Base-by-base conservation (phyloP, 2,113 vertebrate species). In the Gobio gobio region DNA sequence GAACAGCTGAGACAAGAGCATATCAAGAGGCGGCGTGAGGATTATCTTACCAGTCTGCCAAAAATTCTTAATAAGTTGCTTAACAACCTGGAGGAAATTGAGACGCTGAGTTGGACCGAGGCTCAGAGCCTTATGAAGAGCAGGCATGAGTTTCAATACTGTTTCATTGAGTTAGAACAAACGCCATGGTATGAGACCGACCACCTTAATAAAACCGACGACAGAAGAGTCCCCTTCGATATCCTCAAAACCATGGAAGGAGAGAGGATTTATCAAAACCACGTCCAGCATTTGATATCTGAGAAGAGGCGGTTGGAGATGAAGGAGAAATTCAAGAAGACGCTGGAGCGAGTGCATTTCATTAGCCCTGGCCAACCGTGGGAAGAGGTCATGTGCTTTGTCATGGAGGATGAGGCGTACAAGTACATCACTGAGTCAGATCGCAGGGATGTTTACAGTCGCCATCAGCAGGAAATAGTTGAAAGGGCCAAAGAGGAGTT, bases 401-500 rank as follows among this genome's bases (percentile, higher is more conserved):
- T 99, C 87, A 94, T 98, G 95, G 98, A 99, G 85, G 98, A 99
- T 0, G 98, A 99, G 92, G 97, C 98, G 4, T 99, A 97, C 93
- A 99, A 98, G 90, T 99, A 97, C 86, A 99, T 99, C 91, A 97
- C 95, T 29, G 98, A 99, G 92, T 92, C 93, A 85, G 98, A 99
- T 88, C 96, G 98, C 87, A 95, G 96, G 91, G 98, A 99, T 90
- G 97, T 99, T 66, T 99, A 99, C 91, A 94, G 94, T 89, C 95
- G 95, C 86, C 97, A 99, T 94, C 98, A 99, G 94, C 95, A 96
- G 91, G 98, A 99, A 95, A 98, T 99, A 90, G 97, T 99, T 93
- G 97, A 99, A 96, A 96, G 97, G 95, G 98, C 98, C 95, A 99
- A 99, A 96, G 98, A 99, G 93, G 98, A 99, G 93, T 99, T 99